Percentiles rank a stretch among this genome's conserved stretches.
Conservation (phyloP, 1,140 invertebrate species). For the Geopemphigus sp. region DNA sequence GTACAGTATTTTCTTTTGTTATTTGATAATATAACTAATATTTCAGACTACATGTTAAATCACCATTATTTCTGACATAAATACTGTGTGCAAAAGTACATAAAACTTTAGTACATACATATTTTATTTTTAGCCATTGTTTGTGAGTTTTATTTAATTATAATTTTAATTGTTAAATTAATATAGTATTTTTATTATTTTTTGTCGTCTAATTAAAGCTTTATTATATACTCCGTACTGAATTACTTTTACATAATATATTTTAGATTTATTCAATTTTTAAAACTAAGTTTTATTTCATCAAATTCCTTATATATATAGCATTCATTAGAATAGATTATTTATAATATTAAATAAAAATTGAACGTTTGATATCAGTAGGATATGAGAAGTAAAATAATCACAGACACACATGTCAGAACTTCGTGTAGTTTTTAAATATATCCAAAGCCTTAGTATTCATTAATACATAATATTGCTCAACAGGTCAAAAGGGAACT, state of each 20-base stretch:
- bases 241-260: conserved; percentile 50
- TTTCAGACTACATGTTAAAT: conserved; percentile 18
- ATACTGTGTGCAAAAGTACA: conserved; percentile 29
- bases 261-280: conserved; percentile 51
- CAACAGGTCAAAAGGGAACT: conserved; percentile 42
- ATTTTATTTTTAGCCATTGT: conserved; percentile 44
- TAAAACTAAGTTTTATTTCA: conserved; percentile 44
- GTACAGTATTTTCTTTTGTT: conserved; percentile 41
- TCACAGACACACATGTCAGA: conserved; percentile 20
- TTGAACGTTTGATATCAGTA: conserved; percentile 19
- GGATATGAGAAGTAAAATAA: conserved; percentile 39
- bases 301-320: background rate
- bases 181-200: conserved; percentile 48
- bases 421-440: conserved; percentile 30
- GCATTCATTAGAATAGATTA: conserved; percentile 14
- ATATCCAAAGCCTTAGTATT: conserved; percentile 6
- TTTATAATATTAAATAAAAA: conserved; percentile 23
- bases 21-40: conserved; percentile 20
- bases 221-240: conserved; percentile 49
- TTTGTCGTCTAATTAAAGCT: conserved; percentile 45
- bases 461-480: conserved; percentile 15
- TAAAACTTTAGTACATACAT: conserved; percentile 1
- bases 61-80: conserved; percentile 38
- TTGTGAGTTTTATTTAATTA: conserved; percentile 49
- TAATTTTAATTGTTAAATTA: conserved; percentile 48